Conservation (phyloP, 2,797 vertebrate species). For the Macropus fuliginosus region DNA sequence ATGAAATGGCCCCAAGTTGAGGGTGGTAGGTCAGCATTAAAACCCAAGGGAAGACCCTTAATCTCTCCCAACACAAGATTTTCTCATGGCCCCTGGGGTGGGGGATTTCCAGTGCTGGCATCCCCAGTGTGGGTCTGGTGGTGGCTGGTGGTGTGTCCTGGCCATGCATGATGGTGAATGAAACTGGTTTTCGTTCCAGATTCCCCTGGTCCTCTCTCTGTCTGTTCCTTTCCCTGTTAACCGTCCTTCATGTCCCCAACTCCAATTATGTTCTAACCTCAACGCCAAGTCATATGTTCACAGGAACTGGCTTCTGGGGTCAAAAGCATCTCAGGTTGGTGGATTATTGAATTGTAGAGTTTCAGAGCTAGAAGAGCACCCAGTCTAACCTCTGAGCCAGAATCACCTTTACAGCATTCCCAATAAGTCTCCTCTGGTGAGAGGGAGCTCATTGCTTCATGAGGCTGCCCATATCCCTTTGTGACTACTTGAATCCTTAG, state of each 20-base stretch:
- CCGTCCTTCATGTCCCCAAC: not conserved
- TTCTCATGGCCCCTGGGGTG: not conserved
- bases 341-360: not conserved
- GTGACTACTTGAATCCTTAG: not conserved
- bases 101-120: not conserved
- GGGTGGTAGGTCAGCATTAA: not conserved
- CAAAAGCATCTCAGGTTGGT: not conserved
- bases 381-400: not conserved
- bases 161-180: not conserved
- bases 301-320: not conserved
- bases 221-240: not conserved
- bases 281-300: not conserved
- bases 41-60: not conserved
- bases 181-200: not conserved
- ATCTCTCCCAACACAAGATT: not conserved
- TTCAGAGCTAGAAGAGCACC: not conserved
- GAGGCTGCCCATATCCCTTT: not conserved
- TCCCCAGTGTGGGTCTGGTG: conserved; percentile 13
- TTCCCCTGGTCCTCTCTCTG: not conserved
- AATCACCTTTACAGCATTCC: not conserved
- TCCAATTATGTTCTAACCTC: not conserved
- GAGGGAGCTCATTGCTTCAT: not conserved
- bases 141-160: not conserved
- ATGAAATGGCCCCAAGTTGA: not conserved
- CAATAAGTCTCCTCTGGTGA: not conserved